phyloP scores from a whole-genome alignment of 92 coral and sea anemone genomes.

The Paragorgia papillata region DNA sequence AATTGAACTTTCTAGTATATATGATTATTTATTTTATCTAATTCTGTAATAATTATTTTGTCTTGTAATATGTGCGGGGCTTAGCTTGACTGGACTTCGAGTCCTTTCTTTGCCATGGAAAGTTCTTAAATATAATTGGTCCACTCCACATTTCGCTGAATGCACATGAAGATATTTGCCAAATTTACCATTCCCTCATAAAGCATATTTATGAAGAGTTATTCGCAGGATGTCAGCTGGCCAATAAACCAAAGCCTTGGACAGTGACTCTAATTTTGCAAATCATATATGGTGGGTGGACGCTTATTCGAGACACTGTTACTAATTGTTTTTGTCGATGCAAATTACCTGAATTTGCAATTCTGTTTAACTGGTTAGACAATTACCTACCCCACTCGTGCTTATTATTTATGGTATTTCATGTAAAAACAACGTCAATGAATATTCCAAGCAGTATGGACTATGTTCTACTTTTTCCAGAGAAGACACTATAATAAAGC shows the following conservation, averaged over 20 bases:
- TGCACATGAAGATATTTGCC: slow-evolving; percentile 44
- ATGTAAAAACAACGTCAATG: slow-evolving; percentile 47
- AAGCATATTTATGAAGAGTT: slow-evolving; percentile 32
- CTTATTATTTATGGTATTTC: slow-evolving; percentile 55
- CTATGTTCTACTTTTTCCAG: slow-evolving; percentile 58
- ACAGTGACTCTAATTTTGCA: slow-evolving; percentile 41
- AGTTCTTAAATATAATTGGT: too few species aligned
- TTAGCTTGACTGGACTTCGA: too few species aligned
- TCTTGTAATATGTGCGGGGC: too few species aligned
- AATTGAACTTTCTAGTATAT: too few species aligned
- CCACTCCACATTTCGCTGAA: slow-evolving; percentile 60
- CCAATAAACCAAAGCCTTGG: slow-evolving; percentile 60
- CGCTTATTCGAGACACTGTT: slow-evolving; percentile 26
- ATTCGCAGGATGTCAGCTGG: slow-evolving; percentile 48
- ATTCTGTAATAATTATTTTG: too few species aligned
- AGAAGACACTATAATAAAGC: slow-evolving; percentile 58
- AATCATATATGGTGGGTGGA: slow-evolving; percentile 52
- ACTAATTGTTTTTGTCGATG: slow-evolving; percentile 32
- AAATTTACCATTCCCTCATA: slow-evolving; percentile 45
- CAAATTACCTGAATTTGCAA: slow-evolving; percentile 45
- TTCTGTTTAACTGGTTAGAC: slow-evolving; percentile 40
- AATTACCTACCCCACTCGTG: slow-evolving; percentile 51
- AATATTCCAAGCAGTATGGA: slow-evolving; percentile 52
- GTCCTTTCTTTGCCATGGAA: too few species aligned
- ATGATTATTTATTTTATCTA: too few species aligned